Conservation (phyloP, 2,888 invertebrate species). For the Clepsis dumicolana region DNA sequence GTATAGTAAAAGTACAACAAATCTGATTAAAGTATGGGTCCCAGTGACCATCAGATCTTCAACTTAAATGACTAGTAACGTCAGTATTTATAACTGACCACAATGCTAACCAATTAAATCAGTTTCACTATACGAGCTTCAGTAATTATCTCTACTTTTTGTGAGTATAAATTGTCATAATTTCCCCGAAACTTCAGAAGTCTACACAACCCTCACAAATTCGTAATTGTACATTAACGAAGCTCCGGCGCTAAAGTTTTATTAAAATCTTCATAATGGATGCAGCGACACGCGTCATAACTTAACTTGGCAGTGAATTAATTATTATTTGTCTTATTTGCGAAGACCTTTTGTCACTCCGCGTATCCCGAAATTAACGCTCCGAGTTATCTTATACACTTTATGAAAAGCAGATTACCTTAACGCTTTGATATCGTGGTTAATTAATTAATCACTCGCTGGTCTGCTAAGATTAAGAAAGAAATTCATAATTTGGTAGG, state of each 20-base stretch:
- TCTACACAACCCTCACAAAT: conserved; percentile 30
- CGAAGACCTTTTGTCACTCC: conserved; percentile 55
- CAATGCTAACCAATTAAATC: too few species aligned
- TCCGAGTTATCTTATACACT: conserved; percentile 11
- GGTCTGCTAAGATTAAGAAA: neutral
- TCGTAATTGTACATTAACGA: conserved; percentile 47
- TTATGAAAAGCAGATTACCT: neutral
- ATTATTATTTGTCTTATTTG: conserved; percentile 77
- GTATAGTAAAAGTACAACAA: too few species aligned
- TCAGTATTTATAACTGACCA: too few species aligned
- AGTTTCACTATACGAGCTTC: too few species aligned
- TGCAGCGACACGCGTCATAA: conserved; percentile 76
- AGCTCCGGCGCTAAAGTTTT: conserved; percentile 57
- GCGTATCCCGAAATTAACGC: conserved; percentile 28
- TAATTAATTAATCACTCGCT: neutral
- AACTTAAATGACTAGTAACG: too few species aligned
- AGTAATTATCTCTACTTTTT: too few species aligned
- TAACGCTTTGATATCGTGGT: neutral
- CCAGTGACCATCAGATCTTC: too few species aligned
- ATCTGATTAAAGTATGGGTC: too few species aligned
- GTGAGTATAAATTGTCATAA: neutral
- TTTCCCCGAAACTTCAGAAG: neutral
- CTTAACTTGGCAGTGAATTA: conserved; percentile 74
- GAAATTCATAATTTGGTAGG: neutral
- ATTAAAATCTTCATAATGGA: conserved; percentile 73